Conservation (phyloP, 2,797 vertebrate genomes). For the Hemitrygon akajei region DNA sequence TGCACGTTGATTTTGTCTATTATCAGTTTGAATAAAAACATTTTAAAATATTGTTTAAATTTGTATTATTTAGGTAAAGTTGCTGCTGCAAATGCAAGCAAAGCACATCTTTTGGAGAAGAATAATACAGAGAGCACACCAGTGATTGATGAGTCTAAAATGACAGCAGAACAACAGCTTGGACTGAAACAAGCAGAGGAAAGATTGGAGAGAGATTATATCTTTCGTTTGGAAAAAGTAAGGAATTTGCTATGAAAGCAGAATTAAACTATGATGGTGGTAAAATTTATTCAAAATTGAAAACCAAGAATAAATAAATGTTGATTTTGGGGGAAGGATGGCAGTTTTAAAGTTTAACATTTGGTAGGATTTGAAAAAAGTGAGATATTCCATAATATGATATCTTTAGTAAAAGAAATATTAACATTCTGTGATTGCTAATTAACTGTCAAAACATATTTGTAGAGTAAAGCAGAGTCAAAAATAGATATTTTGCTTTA, state of each 20-base stretch:
- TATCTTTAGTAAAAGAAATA: not conserved
- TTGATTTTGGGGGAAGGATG: not conserved
- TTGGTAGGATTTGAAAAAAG: not conserved
- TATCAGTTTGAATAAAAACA: not conserved
- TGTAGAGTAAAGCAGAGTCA: no score
- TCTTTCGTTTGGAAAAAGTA: slow-evolving; percentile 85
- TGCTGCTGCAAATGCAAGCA: slow-evolving; percentile 28
- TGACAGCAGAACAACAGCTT: slow-evolving; percentile 83
- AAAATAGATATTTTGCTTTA: not conserved
- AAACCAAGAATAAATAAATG: not conserved
- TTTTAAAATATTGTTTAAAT: not conserved
- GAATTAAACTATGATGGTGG: not conserved
- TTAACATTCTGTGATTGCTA: slow-evolving; percentile 14
- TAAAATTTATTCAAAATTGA: not conserved
- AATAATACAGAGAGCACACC: slow-evolving; percentile 25
- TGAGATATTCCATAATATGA: not conserved
- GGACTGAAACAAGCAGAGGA: slow-evolving; percentile 95
- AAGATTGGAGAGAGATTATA: slow-evolving; percentile 89
- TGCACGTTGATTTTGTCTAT: not conserved
- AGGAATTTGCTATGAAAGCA: slow-evolving; percentile 36
- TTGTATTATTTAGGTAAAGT: slow-evolving; percentile 46
- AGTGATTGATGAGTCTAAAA: slow-evolving; percentile 61
- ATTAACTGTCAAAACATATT: not conserved
- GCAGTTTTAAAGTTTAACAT: not conserved
- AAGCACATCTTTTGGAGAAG: slow-evolving; percentile 17